Conservation (phyloP, 1,140 invertebrate genomes). For the Dryas iulia region DNA sequence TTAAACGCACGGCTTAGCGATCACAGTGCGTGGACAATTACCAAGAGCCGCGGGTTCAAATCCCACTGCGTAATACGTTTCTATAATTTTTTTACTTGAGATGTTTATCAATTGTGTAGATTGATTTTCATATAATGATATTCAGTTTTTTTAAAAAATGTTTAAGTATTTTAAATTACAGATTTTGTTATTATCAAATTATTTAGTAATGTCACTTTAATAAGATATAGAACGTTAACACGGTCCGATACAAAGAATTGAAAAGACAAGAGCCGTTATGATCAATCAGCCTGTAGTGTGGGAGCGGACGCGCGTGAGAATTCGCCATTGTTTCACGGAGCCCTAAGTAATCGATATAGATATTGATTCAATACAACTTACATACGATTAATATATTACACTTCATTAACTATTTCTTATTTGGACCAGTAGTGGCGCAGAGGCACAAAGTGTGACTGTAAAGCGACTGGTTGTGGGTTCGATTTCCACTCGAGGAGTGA, state of each 20-base stretch:
- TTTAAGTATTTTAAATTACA: neutral
- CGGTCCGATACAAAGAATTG: conserved; percentile 34
- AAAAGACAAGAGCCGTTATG: conserved; percentile 52
- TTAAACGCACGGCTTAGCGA: no score
- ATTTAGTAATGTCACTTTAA: neutral
- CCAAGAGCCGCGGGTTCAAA: no score
- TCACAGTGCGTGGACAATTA: no score
- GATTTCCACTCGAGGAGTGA: no score
- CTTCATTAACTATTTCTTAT: no score
- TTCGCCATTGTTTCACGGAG: conserved; percentile 39
- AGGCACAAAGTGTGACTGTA: no score
- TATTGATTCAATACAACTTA: neutral
- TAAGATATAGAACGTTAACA: conserved; percentile 1
- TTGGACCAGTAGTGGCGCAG: no score
- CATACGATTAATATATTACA: neutral
- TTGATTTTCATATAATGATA: no score
- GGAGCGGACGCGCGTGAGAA: conserved; percentile 64
- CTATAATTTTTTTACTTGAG: no score
- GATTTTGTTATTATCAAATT: neutral
- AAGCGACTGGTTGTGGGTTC: no score
- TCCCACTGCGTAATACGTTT: no score
- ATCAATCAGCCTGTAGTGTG: conserved; percentile 61
- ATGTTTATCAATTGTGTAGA: no score
- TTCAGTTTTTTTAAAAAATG: neutral
- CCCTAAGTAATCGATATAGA: conserved; percentile 7